These are phyloP conservation scores for Catocala sponsa DNA, from an alignment of 2,888 invertebrate species.

Conservation along the genomic window DNA sequence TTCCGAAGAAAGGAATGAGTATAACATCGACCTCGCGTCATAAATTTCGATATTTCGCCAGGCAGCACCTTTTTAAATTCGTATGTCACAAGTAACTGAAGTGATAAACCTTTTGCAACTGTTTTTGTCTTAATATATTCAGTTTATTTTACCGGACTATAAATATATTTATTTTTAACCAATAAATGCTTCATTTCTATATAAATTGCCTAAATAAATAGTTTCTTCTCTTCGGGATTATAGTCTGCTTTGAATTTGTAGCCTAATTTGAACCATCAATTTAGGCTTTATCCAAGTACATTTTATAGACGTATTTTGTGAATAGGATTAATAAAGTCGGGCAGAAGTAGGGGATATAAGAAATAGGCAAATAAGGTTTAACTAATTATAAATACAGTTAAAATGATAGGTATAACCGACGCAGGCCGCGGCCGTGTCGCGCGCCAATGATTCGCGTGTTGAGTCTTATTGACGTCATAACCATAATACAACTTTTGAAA, in stretches of 20 bases:
- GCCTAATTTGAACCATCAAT: too few relatives aligned
- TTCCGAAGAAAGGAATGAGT: conserved; percentile 40
- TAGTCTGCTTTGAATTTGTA: too few relatives aligned
- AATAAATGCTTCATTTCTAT: conserved; percentile 9
- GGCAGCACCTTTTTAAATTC: conserved; percentile 35
- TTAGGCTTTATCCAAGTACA: too few relatives aligned
- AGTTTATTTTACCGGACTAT: conserved; percentile 23
- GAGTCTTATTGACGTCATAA: conserved; percentile 77
- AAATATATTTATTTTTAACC: conserved; percentile 16
- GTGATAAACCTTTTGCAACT: conserved; percentile 39
- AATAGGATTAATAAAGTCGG: too few relatives aligned
- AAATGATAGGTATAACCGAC: conserved; percentile 16
- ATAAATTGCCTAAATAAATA: not conserved
- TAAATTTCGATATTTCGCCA: conserved; percentile 51
- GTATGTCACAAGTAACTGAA: conserved; percentile 30
- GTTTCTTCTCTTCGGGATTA: too few relatives aligned
- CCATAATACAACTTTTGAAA: conserved; percentile 72
- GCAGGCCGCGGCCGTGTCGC: conserved; percentile 15
- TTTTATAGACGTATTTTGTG: too few relatives aligned
- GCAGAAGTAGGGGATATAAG: not conserved
- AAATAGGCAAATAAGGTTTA: not conserved
- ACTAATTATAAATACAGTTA: not conserved
- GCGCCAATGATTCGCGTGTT: conserved; percentile 57
- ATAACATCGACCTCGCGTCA: conserved; percentile 38
- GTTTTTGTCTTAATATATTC: conserved; percentile 20